Evolutionary conservation across 2,797 vertebrate species (phyloP).

Genomic region (Danio kyathit): DNA sequence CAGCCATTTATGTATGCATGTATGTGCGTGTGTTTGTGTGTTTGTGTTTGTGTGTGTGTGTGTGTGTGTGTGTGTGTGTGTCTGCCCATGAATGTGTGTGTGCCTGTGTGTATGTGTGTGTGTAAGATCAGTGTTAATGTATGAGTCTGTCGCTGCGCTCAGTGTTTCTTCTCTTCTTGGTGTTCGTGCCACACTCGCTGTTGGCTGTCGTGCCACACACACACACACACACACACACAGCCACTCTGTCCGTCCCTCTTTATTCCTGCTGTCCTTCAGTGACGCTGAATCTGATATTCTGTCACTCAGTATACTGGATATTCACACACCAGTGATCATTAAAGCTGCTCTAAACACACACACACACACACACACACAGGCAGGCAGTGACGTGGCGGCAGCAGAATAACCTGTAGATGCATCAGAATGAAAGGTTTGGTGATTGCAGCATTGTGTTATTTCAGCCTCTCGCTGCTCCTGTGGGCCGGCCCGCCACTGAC

Average conservation of each 20-base stretch:
- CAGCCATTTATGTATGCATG: constrained; percentile 31
- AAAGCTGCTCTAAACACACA: too few relatives aligned
- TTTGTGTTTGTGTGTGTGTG: constrained; percentile 41
- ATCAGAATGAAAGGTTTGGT: too few relatives aligned
- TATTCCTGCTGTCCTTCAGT: not conserved
- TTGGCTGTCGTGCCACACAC: not conserved
- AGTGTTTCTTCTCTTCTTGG: constrained; percentile 5
- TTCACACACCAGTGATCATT: too few relatives aligned
- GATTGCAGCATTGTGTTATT: too few relatives aligned
- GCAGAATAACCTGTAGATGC: too few relatives aligned
- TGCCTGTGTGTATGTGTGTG: constrained; percentile 30
- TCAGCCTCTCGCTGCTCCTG: too few relatives aligned
- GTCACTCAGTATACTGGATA: too few relatives aligned
- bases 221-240: not conserved
- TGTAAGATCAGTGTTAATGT: constrained; percentile 45
- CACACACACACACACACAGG: too few relatives aligned
- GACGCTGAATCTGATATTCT: not conserved
- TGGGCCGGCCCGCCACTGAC: too few relatives aligned
- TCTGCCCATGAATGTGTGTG: too few relatives aligned
- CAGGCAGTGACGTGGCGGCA: too few relatives aligned
- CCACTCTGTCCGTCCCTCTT: not conserved
- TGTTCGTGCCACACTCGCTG: not conserved
- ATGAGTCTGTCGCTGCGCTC: not conserved
- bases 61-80: constrained; percentile 9
- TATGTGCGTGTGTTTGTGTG: too few relatives aligned